Conservation (phyloP, 2,888 invertebrate genomes). For the Halictus ligatus region DNA sequence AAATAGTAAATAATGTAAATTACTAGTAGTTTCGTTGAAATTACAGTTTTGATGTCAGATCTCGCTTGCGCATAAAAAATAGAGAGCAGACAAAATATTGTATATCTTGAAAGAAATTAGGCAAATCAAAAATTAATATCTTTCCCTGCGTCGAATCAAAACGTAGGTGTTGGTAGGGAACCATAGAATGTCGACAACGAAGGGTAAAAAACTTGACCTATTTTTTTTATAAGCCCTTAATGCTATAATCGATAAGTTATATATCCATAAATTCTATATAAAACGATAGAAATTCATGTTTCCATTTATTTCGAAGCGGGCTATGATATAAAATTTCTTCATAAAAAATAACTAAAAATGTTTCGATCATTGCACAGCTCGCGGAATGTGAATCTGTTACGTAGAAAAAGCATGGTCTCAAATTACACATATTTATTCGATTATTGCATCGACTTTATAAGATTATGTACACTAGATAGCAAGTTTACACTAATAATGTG, state of each 20-base stretch:
- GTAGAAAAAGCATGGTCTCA: slow-evolving; percentile 43
- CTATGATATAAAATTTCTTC: neutral
- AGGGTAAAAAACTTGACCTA: slow-evolving; percentile 34
- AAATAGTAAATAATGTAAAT: slow-evolving; percentile 54
- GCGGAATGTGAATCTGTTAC: slow-evolving; percentile 53
- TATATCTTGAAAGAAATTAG: slow-evolving; percentile 42
- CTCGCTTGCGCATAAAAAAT: slow-evolving; percentile 40
- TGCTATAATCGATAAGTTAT: slow-evolving; percentile 43
- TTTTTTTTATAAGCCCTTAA: slow-evolving; percentile 28
- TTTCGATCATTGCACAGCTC: slow-evolving; percentile 45
- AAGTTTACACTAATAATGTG: slow-evolving; percentile 30
- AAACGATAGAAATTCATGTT: slow-evolving; percentile 29
- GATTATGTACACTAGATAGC: slow-evolving; percentile 53
- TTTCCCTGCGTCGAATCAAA: slow-evolving; percentile 20
- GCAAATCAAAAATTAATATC: slow-evolving; percentile 46
- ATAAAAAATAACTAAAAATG: slow-evolving; percentile 40
- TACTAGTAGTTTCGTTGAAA: slow-evolving; percentile 40
- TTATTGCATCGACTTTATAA: slow-evolving; percentile 49
- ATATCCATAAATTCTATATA: slow-evolving; percentile 27
- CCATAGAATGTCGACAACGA: slow-evolving; percentile 21
- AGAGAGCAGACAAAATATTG: slow-evolving; percentile 42
- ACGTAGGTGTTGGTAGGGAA: neutral
- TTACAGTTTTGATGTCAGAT: slow-evolving; percentile 25
- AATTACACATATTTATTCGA: slow-evolving; percentile 44
- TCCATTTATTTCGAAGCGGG: neutral